Evolutionary conservation across 1,140 invertebrate genomes (phyloP).

Genomic region (Euschistus heros): DNA sequence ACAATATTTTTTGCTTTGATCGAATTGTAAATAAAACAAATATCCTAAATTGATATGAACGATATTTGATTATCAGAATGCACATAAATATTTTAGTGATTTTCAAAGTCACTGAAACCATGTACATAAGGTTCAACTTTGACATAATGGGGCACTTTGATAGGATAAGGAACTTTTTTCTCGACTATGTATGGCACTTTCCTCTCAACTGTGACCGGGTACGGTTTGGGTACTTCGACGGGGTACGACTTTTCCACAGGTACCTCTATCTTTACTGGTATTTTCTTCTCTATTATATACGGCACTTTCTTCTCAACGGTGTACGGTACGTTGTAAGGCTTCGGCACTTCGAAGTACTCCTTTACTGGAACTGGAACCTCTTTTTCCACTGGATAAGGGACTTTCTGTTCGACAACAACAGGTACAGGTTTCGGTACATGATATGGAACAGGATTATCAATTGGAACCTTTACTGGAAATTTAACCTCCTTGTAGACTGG

Average conservation of each 20-base stretch:
- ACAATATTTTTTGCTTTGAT: no score
- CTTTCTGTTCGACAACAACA: background rate
- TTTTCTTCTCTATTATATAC: background rate
- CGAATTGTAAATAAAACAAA: no score
- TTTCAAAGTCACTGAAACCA: no score
- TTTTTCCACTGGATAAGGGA: slow-evolving; percentile 5
- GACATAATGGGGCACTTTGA: background rate
- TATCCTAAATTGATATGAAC: no score
- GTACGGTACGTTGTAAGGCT: background rate
- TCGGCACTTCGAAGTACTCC: slow-evolving; percentile 2
- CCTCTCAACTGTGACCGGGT: background rate
- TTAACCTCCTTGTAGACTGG: background rate
- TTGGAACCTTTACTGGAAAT: background rate
- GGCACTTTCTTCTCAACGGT: slow-evolving; percentile 5
- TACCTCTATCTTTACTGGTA: background rate
- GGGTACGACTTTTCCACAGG: slow-evolving; percentile 6
- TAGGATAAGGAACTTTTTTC: slow-evolving; percentile 1
- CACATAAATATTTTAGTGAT: no score
- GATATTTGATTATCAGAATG: no score
- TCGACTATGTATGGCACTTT: slow-evolving; percentile 2
- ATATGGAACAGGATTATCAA: background rate
- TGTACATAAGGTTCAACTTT: background rate
- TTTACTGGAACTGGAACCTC: background rate
- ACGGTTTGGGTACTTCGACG: background rate
- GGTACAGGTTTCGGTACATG: background rate